Conservation (phyloP, 2,888 invertebrate genomes). For the Rosalia funebris region DNA sequence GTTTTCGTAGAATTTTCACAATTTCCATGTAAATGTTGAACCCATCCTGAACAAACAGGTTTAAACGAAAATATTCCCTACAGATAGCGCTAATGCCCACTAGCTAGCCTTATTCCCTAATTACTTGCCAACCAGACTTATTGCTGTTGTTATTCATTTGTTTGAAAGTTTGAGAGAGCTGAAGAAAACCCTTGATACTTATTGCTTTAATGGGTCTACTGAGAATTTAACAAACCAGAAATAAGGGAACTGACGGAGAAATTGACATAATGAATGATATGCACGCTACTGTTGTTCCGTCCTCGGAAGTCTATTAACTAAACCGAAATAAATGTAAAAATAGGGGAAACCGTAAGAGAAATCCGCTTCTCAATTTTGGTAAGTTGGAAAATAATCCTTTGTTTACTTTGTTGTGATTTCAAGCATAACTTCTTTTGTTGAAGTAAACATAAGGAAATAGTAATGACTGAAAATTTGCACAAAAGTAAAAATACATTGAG, state of each 20-base stretch:
- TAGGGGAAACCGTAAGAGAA: not conserved
- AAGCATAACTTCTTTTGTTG: too few species aligned
- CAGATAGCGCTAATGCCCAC: slow-evolving; percentile 8
- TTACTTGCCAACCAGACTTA: slow-evolving; percentile 19
- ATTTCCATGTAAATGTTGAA: slow-evolving; percentile 6
- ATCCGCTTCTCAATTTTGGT: not conserved
- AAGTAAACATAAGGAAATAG: too few species aligned
- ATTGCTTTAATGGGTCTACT: slow-evolving; percentile 15
- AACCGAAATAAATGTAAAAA: slow-evolving; percentile 9
- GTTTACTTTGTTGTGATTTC: not conserved
- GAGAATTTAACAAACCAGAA: slow-evolving; percentile 19
- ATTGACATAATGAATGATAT: slow-evolving; percentile 19
- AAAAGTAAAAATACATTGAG: too few species aligned
- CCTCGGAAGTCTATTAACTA: slow-evolving; percentile 12
- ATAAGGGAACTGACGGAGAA: slow-evolving; percentile 13
- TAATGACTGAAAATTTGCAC: too few species aligned
- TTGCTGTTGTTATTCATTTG: slow-evolving; percentile 18
- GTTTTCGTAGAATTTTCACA: not conserved
- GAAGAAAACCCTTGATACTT: slow-evolving; percentile 17
- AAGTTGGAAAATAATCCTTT: not conserved
- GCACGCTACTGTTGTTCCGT: not conserved
- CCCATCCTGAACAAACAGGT: slow-evolving; percentile 6
- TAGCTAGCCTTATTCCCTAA: slow-evolving; percentile 15
- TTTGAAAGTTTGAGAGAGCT: slow-evolving; percentile 8
- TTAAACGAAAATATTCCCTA: slow-evolving; percentile 8